Evolutionary conservation across 2,888 invertebrate genomes (phyloP).

Genomic region (Embidobia sp.): DNA sequence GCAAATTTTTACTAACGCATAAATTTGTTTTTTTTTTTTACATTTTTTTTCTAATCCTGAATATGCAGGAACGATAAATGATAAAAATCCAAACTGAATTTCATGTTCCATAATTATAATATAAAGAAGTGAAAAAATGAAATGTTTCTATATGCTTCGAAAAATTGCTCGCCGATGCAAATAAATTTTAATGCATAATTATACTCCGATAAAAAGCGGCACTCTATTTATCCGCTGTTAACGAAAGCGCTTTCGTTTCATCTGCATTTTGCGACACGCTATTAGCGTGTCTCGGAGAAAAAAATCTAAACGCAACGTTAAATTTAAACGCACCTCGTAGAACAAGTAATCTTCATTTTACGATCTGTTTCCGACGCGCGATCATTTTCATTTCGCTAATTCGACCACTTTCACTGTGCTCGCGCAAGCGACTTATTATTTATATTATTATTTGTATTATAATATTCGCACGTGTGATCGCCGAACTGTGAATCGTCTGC

Average conservation of each 20-base stretch:
- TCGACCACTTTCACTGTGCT: conserved; percentile 9
- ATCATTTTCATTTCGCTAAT: conserved; percentile 14
- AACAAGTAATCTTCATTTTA: conserved; percentile 7
- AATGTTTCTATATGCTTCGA: no score
- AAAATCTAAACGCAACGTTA: conserved; percentile 5
- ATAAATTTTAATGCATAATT: no score
- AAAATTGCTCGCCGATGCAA: no score
- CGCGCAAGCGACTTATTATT: neutral
- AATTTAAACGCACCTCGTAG: conserved; percentile 1
- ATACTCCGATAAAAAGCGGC: no score
- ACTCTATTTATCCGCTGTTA: neutral
- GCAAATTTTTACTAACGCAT: no score
- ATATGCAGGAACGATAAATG: no score
- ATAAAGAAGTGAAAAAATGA: no score
- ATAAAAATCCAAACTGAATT: no score
- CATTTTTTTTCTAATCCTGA: no score
- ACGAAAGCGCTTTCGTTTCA: neutral
- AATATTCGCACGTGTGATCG: conserved; percentile 10
- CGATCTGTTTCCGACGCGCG: conserved; percentile 12
- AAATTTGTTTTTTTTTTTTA: no score
- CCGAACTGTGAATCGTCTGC: neutral
- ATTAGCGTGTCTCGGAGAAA: conserved; percentile 5
- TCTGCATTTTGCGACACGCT: neutral
- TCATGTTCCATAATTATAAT: no score
- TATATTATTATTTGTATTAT: conserved; percentile 12